phyloP scores from a whole-genome alignment of 1,140 invertebrate genomes.

The Trinorchestia longiramus region DNA sequence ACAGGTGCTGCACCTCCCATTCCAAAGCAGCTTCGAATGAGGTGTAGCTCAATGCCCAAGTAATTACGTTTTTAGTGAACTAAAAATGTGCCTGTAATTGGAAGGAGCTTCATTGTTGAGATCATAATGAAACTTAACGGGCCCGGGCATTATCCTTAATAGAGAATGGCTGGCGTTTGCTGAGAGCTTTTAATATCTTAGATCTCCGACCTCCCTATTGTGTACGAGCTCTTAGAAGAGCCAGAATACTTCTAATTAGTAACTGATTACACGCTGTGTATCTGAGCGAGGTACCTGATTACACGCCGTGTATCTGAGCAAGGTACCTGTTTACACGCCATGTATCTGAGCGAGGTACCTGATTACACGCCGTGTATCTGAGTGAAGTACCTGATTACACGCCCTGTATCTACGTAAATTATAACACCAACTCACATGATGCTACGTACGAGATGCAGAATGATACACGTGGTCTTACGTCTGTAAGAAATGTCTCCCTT shows the following conservation, averaged over 20 bases:
- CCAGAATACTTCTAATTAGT: background rate
- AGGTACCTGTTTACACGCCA: too few relatives aligned
- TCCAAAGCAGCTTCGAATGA: background rate
- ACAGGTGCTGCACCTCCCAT: background rate
- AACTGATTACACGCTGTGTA: too few relatives aligned
- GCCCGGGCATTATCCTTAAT: background rate
- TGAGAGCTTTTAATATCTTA: conserved; percentile 3
- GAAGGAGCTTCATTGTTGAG: conserved; percentile 5
- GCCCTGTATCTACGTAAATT: too few relatives aligned
- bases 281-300: too few relatives aligned
- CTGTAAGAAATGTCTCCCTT: too few relatives aligned
- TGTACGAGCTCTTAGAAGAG: background rate
- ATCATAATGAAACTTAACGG: conserved; percentile 25
- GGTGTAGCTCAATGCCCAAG: background rate
- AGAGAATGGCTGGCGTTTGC: conserved; percentile 24
- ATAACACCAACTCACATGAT: too few relatives aligned
- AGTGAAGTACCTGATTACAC: too few relatives aligned
- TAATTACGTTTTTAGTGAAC: background rate
- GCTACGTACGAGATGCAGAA: too few relatives aligned
- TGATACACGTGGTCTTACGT: too few relatives aligned
- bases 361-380: too few relatives aligned
- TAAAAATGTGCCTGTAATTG: background rate
- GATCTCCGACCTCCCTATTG: background rate
- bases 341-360: too few relatives aligned
- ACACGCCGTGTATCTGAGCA: too few relatives aligned